A percentile compares a stretch with the other conserved stretches of the same genome.
These are phyloP conservation scores for Eulemur coronatus DNA, from an alignment of 2,797 vertebrate species.

Conservation along the genomic window DNA sequence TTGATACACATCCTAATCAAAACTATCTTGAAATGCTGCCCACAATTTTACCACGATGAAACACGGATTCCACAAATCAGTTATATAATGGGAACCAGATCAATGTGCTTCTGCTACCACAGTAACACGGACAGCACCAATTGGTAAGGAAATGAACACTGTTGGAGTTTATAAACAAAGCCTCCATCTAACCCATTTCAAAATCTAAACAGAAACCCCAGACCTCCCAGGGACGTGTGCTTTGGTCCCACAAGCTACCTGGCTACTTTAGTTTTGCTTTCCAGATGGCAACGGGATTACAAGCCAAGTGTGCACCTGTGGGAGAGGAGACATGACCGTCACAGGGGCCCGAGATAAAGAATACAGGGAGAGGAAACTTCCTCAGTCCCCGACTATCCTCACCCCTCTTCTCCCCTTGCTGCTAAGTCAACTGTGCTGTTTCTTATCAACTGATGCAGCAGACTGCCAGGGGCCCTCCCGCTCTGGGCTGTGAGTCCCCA, in stretches of 20 bases:
- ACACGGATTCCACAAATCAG: background rate
- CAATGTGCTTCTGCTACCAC: background rate
- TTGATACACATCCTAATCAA: background rate
- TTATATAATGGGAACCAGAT: background rate
- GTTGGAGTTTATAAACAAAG: background rate
- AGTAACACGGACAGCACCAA: background rate
- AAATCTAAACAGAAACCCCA: background rate
- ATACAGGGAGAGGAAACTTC: background rate
- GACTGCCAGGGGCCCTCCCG: background rate
- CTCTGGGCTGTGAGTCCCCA: fast-evolving
- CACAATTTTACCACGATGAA: background rate
- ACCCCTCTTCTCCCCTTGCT: fast-evolving
- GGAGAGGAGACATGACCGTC: background rate
- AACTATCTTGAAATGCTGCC: background rate
- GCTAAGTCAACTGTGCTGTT: background rate
- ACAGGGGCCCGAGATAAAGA: too few species aligned
- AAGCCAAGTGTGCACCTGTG: background rate
- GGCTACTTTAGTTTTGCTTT: background rate
- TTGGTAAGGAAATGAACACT: background rate
- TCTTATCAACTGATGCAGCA: background rate
- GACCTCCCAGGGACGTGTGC: background rate
- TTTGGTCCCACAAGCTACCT: background rate
- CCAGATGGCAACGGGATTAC: background rate
- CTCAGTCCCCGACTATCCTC: too few species aligned
- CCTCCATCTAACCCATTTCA: background rate